phyloP scores from a whole-genome alignment of 64 coral and sea anemone species.

The Stichodactyla helianthus region DNA sequence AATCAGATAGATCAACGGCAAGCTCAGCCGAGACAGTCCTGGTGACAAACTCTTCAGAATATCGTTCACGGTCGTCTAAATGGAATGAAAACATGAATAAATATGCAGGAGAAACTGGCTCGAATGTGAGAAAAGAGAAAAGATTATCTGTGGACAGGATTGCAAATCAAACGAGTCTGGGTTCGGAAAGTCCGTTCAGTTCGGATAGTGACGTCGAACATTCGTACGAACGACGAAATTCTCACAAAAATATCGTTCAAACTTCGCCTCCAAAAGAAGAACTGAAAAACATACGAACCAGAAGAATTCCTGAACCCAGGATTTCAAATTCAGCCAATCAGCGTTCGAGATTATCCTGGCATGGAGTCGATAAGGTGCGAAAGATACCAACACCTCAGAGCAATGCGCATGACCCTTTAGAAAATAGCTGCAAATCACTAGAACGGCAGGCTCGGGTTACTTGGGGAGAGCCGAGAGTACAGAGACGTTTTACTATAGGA shows the following conservation, averaged over 20 bases:
- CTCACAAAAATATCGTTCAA: neutral
- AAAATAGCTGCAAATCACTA: neutral
- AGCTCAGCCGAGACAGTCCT: conserved; percentile 9
- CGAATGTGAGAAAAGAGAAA: neutral
- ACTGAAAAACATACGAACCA: neutral
- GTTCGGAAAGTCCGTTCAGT: conserved; percentile 50
- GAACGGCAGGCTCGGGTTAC: conserved; percentile 12
- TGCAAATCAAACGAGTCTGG: neutral
- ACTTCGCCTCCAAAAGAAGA: neutral
- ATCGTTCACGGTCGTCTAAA: neutral
- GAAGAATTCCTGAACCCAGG: neutral
- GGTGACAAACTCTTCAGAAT: neutral
- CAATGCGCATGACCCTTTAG: conserved; percentile 1
- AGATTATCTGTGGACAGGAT: neutral
- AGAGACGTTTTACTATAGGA: neutral
- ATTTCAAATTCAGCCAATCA: neutral
- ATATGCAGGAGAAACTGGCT: neutral
- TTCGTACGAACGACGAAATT: conserved; percentile 2
- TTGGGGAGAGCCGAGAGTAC: neutral
- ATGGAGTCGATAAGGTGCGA: neutral
- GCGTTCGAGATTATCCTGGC: neutral
- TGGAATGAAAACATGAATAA: neutral
- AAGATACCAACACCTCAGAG: neutral
- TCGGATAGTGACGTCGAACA: conserved; percentile 53
- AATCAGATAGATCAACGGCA: conserved; percentile 11